Conservation (phyloP, 2,113 vertebrate genomes). For the Amblyopsis rosae region DNA sequence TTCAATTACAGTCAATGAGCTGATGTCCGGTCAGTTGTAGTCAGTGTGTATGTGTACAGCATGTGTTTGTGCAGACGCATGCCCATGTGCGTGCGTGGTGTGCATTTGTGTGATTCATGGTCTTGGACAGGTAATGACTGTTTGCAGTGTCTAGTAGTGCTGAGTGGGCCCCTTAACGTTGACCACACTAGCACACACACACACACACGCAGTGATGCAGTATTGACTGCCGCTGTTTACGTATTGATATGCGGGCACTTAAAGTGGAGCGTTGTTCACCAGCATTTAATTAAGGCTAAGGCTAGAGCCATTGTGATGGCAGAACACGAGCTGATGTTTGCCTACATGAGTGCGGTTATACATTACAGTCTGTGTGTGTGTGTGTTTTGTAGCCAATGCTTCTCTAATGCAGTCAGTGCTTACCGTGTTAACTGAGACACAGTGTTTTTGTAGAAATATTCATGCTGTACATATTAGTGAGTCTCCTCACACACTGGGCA, state of each 20-base stretch:
- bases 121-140: conserved; percentile 13
- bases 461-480: too few species aligned
- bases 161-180: conserved; percentile 34
- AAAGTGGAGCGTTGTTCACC: conserved; percentile 5
- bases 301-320: not conserved
- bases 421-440: too few species aligned
- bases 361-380: not conserved
- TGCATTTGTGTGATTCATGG: conserved; percentile 10
- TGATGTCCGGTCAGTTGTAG: not conserved
- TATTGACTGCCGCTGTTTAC: conserved; percentile 44
- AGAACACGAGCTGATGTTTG: not conserved
- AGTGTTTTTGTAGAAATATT: too few species aligned
- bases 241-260: conserved; percentile 53
- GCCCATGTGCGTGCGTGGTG: conserved; percentile 9
- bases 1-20: not conserved
- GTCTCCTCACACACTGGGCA: too few species aligned
- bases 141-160: conserved; percentile 31
- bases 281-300: conserved; percentile 46
- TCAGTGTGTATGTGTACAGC: conserved; percentile 2
- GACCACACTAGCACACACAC: conserved; percentile 35
- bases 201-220: not conserved
- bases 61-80: conserved; percentile 3
- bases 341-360: not conserved
- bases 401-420: too few species aligned
- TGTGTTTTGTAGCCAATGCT: not conserved